Conservation (phyloP, 30 jellyfish, hydroid and myxozoan species). For the Hydra vulgaris region DNA sequence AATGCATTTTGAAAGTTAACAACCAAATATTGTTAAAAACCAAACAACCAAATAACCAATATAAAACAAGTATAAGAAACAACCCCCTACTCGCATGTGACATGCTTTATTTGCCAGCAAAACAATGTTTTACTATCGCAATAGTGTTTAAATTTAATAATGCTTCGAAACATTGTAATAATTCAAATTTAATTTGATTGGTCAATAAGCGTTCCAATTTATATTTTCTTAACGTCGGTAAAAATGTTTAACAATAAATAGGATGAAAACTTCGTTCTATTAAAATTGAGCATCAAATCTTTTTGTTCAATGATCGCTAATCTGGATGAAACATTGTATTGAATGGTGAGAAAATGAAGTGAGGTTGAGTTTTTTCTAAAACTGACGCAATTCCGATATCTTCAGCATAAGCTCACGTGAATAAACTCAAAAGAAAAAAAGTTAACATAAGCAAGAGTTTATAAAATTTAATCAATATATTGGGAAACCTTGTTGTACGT, state of each 20-base stretch:
- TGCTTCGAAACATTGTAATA: not conserved
- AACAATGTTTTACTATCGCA: not conserved
- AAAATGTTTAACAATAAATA: not conserved
- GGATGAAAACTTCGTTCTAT: not conserved
- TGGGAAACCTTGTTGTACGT: not conserved
- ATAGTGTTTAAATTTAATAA: not conserved
- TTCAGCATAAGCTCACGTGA: not conserved
- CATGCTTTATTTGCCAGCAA: not conserved
- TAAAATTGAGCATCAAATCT: not conserved
- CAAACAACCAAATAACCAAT: too few species aligned
- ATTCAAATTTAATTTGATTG: not conserved
- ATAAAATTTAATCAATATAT: not conserved
- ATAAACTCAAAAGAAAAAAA: not conserved
- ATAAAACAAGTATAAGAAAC: not conserved
- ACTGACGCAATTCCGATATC: not conserved
- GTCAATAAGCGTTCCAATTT: not conserved
- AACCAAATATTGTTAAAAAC: too few species aligned
- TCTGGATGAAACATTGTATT: not conserved
- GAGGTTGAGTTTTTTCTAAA: not conserved
- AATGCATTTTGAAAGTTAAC: not conserved
- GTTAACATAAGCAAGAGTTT: not conserved
- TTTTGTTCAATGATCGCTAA: not conserved
- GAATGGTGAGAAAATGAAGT: not conserved
- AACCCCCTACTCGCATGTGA: not conserved
- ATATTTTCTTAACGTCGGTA: not conserved